Evolutionary conservation across 2,888 invertebrate species (phyloP).

Genomic region (Spodoptera exigua): DNA sequence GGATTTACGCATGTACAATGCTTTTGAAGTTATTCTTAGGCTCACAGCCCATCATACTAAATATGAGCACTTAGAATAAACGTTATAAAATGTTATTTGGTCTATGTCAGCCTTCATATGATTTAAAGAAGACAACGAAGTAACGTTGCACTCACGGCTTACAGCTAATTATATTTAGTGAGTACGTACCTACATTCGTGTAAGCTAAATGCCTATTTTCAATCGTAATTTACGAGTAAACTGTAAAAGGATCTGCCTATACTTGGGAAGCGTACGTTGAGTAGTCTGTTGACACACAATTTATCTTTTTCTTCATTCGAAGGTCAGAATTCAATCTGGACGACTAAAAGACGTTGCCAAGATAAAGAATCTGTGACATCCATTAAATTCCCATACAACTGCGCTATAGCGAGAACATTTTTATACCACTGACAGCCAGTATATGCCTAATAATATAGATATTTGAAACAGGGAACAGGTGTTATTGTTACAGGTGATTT

Average conservation of each 20-base stretch:
- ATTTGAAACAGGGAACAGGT: neutral
- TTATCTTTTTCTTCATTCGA: constrained; percentile 35
- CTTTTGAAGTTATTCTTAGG: constrained; percentile 17
- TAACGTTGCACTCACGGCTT: neutral
- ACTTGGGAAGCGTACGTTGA: neutral
- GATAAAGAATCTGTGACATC: constrained; percentile 25
- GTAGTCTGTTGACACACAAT: constrained; percentile 20
- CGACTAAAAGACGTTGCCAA: constrained; percentile 30
- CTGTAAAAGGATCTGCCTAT: neutral
- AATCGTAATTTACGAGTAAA: neutral
- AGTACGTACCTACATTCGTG: neutral
- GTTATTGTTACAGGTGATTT: too few species aligned
- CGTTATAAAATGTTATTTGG: constrained; percentile 7
- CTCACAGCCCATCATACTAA: neutral
- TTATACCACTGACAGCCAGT: constrained; percentile 7
- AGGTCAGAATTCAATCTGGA: constrained; percentile 25
- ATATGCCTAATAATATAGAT: neutral
- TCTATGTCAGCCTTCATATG: neutral
- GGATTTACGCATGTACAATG: constrained; percentile 14
- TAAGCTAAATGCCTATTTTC: neutral
- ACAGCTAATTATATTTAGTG: neutral
- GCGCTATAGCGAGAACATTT: constrained; percentile 11
- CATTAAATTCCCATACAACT: constrained; percentile 4
- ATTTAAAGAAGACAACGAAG: constrained; percentile 3
- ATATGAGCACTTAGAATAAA: constrained; percentile 6